A percentile compares a stretch with the other conserved stretches of the same genome.
phyloP scores from a whole-genome alignment of 2,113 vertebrate species.

The Columbina picui region DNA sequence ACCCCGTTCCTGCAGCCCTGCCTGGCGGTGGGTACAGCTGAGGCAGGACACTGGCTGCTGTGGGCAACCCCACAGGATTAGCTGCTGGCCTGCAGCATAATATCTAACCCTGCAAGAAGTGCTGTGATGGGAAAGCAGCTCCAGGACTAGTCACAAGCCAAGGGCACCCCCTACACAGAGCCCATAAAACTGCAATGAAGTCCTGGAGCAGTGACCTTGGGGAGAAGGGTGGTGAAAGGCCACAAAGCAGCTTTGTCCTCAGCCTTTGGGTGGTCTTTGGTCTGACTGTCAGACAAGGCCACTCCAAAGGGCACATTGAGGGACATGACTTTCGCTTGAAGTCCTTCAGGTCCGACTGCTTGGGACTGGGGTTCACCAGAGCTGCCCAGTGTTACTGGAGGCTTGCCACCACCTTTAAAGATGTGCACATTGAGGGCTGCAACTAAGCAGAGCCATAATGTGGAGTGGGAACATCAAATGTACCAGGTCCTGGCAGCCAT shows the following conservation, averaged over 20 bases:
- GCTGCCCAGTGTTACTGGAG: background rate
- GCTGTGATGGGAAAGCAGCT: rapidly evolving
- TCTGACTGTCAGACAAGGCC: background rate
- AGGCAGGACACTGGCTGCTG: background rate
- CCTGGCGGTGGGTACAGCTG: background rate
- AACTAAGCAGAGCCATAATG: background rate
- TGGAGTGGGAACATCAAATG: background rate
- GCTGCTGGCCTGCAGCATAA: rapidly evolving
- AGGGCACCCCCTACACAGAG: background rate
- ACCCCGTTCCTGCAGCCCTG: background rate
- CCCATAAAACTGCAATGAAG: background rate
- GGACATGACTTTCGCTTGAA: background rate
- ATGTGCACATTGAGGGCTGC: background rate
- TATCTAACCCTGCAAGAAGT: background rate
- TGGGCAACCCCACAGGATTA: background rate
- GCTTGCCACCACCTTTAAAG: background rate
- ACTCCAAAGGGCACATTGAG: background rate
- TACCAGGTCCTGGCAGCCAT: background rate
- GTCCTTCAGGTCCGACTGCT: background rate
- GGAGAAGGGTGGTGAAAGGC: background rate
- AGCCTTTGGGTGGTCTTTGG: background rate
- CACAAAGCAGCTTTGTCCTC: background rate
- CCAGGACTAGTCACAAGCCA: background rate
- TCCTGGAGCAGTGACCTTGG: background rate
- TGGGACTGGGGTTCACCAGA: background rate